Conservation (phyloP, 2,888 invertebrate species). For the Xestia sexstrigata region DNA sequence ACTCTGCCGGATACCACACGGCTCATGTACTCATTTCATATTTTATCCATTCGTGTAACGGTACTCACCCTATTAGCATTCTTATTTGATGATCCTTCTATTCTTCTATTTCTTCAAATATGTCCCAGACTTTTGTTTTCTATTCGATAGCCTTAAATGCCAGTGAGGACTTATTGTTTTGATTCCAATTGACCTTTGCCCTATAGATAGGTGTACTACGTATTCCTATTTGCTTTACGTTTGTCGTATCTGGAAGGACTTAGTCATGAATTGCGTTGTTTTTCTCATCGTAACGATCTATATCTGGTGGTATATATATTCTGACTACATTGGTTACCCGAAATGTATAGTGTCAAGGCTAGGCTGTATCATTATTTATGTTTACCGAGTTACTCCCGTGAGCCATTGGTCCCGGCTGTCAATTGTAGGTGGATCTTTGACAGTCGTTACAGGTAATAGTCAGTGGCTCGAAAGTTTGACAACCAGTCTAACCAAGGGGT, state of each 20-base stretch:
- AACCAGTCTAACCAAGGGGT: no score
- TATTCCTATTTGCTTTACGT: not conserved
- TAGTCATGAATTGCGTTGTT: not conserved
- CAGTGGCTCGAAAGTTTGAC: no score
- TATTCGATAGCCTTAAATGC: slow-evolving; percentile 1
- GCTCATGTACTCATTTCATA: no score
- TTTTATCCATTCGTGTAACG: no score
- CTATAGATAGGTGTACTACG: not conserved
- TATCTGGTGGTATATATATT: not conserved
- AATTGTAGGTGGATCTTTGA: no score
- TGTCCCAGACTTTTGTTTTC: not conserved
- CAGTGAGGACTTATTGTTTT: not conserved
- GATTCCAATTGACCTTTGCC: slow-evolving; percentile 21
- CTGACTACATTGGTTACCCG: not conserved
- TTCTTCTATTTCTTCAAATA: not conserved
- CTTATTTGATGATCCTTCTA: not conserved
- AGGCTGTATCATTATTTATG: no score
- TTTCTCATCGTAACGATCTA: not conserved
- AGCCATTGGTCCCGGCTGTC: no score
- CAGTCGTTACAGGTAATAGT: no score
- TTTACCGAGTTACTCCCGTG: no score
- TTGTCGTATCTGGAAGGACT: not conserved
- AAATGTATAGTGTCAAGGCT: not conserved
- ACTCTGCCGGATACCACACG: no score
- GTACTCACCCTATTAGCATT: no score